Evolutionary conservation across 2,113 vertebrate species (phyloP).

Genomic region (Crypturellus undulatus): DNA sequence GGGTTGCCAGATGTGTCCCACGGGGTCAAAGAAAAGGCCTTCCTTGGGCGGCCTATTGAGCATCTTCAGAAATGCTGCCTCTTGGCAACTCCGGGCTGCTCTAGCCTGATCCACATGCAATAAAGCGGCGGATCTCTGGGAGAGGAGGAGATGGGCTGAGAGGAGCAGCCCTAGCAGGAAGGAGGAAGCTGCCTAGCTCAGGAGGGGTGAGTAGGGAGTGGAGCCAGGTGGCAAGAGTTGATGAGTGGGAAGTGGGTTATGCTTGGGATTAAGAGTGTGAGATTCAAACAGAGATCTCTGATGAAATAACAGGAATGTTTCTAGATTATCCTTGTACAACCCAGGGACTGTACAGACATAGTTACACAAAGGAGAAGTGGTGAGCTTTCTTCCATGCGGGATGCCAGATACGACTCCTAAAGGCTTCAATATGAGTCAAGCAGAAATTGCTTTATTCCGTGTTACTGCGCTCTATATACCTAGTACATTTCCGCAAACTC

Average conservation of each 20-base stretch:
- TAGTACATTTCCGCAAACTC: no score
- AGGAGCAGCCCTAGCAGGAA: not conserved
- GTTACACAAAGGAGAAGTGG: not conserved
- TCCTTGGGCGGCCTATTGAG: not conserved
- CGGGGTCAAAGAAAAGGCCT: not conserved
- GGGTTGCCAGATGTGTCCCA: not conserved
- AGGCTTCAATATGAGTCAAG: no score
- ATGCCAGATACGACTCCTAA: no score
- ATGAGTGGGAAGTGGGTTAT: no score
- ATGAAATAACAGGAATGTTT: not conserved
- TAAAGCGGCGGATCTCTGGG: not conserved
- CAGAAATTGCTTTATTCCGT: no score
- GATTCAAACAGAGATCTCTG: not conserved
- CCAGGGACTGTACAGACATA: not conserved
- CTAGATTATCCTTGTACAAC: not conserved
- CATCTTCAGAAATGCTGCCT: not conserved
- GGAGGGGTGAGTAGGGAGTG: no score
- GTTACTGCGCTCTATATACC: no score
- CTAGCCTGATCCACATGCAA: not conserved
- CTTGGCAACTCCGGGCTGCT: not conserved
- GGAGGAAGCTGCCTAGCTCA: not conserved
- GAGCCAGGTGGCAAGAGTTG: not conserved
- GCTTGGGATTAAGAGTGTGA: not conserved
- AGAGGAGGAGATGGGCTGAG: not conserved
- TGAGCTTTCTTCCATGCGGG: no score